Evolutionary conservation across 2,888 invertebrate species (phyloP).

Genomic region (Ametastegia equiseti): DNA sequence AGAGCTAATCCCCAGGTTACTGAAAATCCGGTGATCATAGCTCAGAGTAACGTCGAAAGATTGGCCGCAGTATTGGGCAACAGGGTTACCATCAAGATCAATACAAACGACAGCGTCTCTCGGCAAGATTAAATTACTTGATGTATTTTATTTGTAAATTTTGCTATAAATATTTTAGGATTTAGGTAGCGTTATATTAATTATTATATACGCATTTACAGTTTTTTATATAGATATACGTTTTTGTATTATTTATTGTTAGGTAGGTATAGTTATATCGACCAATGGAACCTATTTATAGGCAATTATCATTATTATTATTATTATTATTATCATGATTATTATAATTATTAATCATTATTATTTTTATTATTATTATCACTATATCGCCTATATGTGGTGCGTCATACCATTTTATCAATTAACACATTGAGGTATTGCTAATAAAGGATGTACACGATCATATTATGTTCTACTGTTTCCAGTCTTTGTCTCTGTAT

Average conservation of each 20-base stretch:
- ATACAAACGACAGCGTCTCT: slow-evolving; percentile 63
- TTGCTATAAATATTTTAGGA: slow-evolving; percentile 36
- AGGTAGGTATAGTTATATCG: slow-evolving; percentile 39
- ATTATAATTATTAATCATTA: slow-evolving; percentile 20
- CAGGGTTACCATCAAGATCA: slow-evolving; percentile 74
- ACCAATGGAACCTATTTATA: slow-evolving; percentile 44
- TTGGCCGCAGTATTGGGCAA: slow-evolving; percentile 70
- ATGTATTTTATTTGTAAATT: slow-evolving; percentile 43
- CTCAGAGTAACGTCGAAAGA: slow-evolving; percentile 69
- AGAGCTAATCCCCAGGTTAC: slow-evolving; percentile 44
- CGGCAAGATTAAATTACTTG: slow-evolving; percentile 40
- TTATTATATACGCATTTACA: slow-evolving; percentile 45
- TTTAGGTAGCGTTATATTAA: slow-evolving; percentile 17
- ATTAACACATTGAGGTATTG: slow-evolving; percentile 35
- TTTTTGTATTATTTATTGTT: slow-evolving; percentile 47
- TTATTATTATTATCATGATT: slow-evolving; percentile 20
- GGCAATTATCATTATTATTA: slow-evolving; percentile 37
- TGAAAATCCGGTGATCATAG: slow-evolving; percentile 60
- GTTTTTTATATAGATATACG: slow-evolving; percentile 46
- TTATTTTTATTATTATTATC: slow-evolving; percentile 15
- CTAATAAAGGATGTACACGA: slow-evolving; percentile 40
- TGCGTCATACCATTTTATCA: slow-evolving; percentile 30
- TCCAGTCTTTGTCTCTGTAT: not conserved
- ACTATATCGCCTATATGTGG: slow-evolving; percentile 37
- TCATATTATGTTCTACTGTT: not conserved